phyloP scores from a whole-genome alignment of 2,888 invertebrate genomes.

The Drosophila demipolita region DNA sequence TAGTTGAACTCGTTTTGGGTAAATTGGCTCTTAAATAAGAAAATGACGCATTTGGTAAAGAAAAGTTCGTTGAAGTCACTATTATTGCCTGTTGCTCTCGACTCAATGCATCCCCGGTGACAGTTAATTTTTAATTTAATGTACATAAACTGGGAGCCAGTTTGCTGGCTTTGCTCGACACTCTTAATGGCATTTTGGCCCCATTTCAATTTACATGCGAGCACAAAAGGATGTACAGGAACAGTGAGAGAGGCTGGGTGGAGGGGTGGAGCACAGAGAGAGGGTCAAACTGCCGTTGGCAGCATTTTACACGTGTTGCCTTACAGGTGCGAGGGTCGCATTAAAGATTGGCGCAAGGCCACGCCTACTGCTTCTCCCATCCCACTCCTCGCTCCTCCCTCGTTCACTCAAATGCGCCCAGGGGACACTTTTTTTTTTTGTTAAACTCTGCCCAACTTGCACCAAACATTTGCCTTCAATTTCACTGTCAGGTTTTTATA shows the following conservation, averaged over 20 bases:
- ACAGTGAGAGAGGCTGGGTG: conserved; percentile 5
- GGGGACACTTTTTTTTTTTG: conserved; percentile 55
- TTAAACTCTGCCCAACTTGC: conserved; percentile 54
- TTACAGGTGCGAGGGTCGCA: conserved; percentile 56
- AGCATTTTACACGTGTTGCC: conserved; percentile 65
- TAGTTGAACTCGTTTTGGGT: neutral
- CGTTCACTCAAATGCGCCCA: conserved; percentile 63
- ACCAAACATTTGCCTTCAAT: conserved; percentile 78
- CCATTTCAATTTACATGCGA: conserved; percentile 76
- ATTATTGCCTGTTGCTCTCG: conserved; percentile 29
- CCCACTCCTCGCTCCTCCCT: neutral
- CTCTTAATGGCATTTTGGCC: conserved; percentile 73
- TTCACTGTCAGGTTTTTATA: conserved; percentile 56
- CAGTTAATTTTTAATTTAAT: conserved; percentile 79
- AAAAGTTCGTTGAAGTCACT: conserved; percentile 14
- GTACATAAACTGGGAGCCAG: conserved; percentile 58
- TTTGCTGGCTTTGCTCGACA: conserved; percentile 53
- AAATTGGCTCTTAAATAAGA: neutral
- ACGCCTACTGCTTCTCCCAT: conserved; percentile 14
- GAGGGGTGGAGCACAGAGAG: conserved; percentile 1
- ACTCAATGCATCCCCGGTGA: conserved; percentile 63
- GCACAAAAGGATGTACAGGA: conserved; percentile 40
- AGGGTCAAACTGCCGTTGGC: conserved; percentile 56
- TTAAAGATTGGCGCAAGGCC: conserved; percentile 42
- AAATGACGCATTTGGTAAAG: neutral